Evolutionary conservation across 1,140 invertebrate genomes (phyloP).

Genomic region (Drosophila serrata): DNA sequence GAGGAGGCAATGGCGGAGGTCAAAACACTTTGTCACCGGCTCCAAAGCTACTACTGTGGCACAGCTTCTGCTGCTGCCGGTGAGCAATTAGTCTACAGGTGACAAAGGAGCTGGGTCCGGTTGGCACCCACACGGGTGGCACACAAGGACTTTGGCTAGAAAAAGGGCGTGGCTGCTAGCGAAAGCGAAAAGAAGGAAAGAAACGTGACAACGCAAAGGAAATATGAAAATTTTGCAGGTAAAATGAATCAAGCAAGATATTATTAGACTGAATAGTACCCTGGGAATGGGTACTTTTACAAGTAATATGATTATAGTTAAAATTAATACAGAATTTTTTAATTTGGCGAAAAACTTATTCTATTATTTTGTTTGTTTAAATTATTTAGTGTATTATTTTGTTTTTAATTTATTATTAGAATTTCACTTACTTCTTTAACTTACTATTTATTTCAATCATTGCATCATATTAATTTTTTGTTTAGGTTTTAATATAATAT

Average conservation of each 20-base stretch:
- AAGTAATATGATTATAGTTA: too few relatives aligned
- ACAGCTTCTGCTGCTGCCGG: constrained; percentile 13
- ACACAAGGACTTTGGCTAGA: constrained; percentile 2
- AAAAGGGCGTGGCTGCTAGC: constrained; percentile 3
- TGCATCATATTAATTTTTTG: too few relatives aligned
- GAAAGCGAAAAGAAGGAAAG: constrained; percentile 15
- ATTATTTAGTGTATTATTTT: background rate
- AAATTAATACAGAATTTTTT: background rate
- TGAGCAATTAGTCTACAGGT: constrained; percentile 66
- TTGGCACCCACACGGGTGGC: background rate
- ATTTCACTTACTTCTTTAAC: background rate
- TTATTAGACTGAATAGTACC: background rate
- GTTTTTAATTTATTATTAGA: background rate
- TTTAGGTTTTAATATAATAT: too few relatives aligned
- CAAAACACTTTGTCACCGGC: constrained; percentile 59
- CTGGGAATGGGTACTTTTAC: background rate
- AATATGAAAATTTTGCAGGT: constrained; percentile 39
- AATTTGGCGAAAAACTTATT: too few relatives aligned
- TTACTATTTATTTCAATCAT: background rate
- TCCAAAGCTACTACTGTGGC: constrained; percentile 6
- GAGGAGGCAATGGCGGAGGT: constrained; percentile 10
- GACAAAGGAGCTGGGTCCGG: constrained; percentile 40
- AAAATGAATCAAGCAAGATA: background rate
- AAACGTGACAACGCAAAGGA: background rate
- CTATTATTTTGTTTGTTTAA: background rate